Conservation (phyloP, 1,140 invertebrate species). For the Lucilia sericata region DNA sequence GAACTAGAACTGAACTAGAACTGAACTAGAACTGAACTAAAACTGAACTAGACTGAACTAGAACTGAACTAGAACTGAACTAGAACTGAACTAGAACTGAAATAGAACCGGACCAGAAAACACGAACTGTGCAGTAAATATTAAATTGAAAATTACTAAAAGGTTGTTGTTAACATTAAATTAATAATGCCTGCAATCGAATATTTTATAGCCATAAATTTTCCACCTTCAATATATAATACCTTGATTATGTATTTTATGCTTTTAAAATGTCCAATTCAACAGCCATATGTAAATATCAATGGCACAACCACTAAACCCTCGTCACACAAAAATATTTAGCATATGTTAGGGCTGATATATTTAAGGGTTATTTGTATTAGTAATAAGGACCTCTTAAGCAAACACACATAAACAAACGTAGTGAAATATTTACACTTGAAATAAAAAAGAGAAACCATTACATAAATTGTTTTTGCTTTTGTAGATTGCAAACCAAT, state of each 20-base stretch:
- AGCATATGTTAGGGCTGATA: background rate
- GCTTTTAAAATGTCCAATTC: constrained; percentile 5
- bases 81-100: too few species aligned
- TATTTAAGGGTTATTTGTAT: constrained; percentile 21
- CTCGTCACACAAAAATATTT: background rate
- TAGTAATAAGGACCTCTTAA: constrained; percentile 12
- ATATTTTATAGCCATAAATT: background rate
- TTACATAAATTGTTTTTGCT: constrained; percentile 40
- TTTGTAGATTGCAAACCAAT: constrained; percentile 31
- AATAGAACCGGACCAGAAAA: too few species aligned
- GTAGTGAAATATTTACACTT: background rate
- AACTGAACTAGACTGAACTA: too few species aligned
- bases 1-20: too few species aligned
- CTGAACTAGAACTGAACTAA: too few species aligned
- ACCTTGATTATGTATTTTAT: background rate
- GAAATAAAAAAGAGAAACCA: background rate
- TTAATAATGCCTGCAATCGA: too few species aligned
- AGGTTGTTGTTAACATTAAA: too few species aligned
- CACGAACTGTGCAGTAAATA: too few species aligned
- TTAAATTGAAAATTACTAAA: too few species aligned
- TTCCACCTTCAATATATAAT: background rate
- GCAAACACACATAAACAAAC: background rate
- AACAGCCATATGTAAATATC: background rate
- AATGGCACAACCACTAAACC: background rate
- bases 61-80: too few species aligned